phyloP scores from a whole-genome alignment of 2,113 vertebrate species.

The Chitala chitala region DNA sequence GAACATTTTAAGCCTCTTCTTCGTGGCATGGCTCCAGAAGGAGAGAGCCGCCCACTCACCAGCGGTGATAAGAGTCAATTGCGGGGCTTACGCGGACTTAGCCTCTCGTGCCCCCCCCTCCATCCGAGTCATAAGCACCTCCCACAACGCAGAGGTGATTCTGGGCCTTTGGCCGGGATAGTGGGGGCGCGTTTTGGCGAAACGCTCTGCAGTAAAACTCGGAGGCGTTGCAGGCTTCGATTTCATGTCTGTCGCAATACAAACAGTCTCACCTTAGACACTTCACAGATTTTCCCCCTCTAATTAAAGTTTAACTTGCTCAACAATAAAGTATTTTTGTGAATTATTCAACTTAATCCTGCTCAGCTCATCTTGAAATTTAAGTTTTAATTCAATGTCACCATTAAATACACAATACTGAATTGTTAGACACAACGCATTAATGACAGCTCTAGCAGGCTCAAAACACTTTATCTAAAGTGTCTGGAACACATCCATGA shows the following conservation, averaged over 20 bases:
- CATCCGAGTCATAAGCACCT: background rate
- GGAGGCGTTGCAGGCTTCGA: background rate
- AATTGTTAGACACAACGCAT: background rate
- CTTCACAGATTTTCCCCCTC: background rate
- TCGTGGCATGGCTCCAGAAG: slow-evolving; percentile 49
- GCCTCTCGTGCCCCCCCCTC: slow-evolving; percentile 23
- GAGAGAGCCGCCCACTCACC: slow-evolving; percentile 52
- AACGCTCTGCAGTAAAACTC: background rate
- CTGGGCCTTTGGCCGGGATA: background rate
- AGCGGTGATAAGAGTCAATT: slow-evolving; percentile 53
- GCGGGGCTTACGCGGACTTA: slow-evolving; percentile 62
- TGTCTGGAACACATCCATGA: background rate
- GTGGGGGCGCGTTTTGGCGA: background rate
- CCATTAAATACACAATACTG: background rate
- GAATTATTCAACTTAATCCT: background rate
- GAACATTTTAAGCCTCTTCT: slow-evolving; percentile 26
- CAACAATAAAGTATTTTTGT: too few species aligned
- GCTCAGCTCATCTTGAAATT: background rate
- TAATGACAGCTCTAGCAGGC: too few species aligned
- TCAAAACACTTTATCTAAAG: background rate
- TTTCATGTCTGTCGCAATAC: background rate
- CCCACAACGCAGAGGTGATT: slow-evolving; percentile 25
- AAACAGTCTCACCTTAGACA: slow-evolving; percentile 2
- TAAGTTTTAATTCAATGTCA: background rate
- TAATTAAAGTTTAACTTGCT: too few species aligned